phyloP scores from a whole-genome alignment of 2,888 invertebrate genomes.

The Eulithis prunata region DNA sequence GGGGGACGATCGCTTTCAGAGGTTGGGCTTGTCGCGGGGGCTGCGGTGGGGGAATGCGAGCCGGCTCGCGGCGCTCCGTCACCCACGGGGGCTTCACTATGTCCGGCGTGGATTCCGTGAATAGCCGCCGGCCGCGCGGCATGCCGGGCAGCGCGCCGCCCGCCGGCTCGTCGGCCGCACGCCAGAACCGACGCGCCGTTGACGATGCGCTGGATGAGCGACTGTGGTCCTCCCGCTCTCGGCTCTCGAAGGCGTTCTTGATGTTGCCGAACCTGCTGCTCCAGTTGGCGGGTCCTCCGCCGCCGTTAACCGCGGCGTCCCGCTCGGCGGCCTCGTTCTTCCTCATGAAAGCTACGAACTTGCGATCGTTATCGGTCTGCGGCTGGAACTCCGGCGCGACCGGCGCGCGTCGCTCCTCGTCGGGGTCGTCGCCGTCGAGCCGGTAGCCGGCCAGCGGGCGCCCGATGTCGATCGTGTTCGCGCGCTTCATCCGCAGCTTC shows the following conservation, averaged over 20 bases:
- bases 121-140: constrained; percentile 55
- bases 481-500: constrained; percentile 92
- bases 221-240: constrained; percentile 63
- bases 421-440: constrained; percentile 77
- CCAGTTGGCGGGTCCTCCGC: constrained; percentile 86
- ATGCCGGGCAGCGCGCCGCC: constrained; percentile 43
- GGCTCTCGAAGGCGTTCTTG: constrained; percentile 91
- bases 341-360: constrained; percentile 92
- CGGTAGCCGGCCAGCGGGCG: constrained; percentile 86
- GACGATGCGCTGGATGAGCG: constrained; percentile 76
- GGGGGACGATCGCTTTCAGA: constrained; percentile 15
- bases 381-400: constrained; percentile 89
- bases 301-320: constrained; percentile 37
- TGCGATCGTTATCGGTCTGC: constrained; percentile 93
- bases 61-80: constrained; percentile 63
- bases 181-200: constrained; percentile 86
- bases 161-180: constrained; percentile 83
- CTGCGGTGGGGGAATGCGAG: constrained; percentile 41
- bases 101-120: constrained; percentile 61
- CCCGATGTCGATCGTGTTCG: constrained; percentile 95
- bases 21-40: constrained; percentile 45
- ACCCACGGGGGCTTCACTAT: constrained; percentile 76
- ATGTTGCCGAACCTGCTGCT: constrained; percentile 92
- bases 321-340: constrained; percentile 83
- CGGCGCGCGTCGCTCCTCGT: constrained; percentile 69